Evolutionary conservation across 2,797 vertebrate genomes (phyloP).

Genomic region (Sternotherus odoratus): DNA sequence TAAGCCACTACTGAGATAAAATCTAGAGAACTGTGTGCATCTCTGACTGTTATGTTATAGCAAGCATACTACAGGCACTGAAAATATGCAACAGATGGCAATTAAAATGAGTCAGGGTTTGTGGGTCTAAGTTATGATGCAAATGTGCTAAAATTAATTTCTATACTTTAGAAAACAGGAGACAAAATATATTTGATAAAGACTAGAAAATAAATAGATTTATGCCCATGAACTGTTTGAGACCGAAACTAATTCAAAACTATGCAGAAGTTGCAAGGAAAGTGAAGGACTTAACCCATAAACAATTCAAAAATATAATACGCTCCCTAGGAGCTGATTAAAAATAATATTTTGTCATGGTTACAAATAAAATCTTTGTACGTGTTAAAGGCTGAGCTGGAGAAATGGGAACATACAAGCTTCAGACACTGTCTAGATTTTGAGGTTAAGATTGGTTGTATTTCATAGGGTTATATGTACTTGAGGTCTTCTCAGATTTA

Average conservation of each 20-base stretch:
- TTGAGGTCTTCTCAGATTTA: not conserved
- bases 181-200: slow-evolving; percentile 42
- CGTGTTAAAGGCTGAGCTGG: slow-evolving; percentile 2
- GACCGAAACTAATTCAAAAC: not conserved
- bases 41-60: slow-evolving; percentile 32
- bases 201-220: slow-evolving; percentile 43
- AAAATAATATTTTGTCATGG: not conserved
- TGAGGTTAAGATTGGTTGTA: slow-evolving; percentile 33
- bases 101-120: slow-evolving; percentile 59
- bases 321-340: not conserved
- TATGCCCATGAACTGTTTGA: not conserved
- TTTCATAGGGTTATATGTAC: not conserved
- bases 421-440: slow-evolving; percentile 1
- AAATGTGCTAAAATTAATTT: slow-evolving; percentile 59
- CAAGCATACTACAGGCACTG: slow-evolving; percentile 45
- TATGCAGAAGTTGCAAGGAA: not conserved
- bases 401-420: slow-evolving; percentile 29
- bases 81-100: slow-evolving; percentile 63
- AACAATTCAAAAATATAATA: not conserved
- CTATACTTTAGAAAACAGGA: slow-evolving; percentile 55
- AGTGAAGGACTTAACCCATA: not conserved
- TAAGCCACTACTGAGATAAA: not conserved
- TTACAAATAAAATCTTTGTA: not conserved
- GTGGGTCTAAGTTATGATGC: slow-evolving; percentile 36
- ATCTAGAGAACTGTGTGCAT: not conserved